These are phyloP conservation scores for Neodon shergylaensis DNA, from an alignment of 2,113 vertebrate genomes.

Conservation along the genomic window DNA sequence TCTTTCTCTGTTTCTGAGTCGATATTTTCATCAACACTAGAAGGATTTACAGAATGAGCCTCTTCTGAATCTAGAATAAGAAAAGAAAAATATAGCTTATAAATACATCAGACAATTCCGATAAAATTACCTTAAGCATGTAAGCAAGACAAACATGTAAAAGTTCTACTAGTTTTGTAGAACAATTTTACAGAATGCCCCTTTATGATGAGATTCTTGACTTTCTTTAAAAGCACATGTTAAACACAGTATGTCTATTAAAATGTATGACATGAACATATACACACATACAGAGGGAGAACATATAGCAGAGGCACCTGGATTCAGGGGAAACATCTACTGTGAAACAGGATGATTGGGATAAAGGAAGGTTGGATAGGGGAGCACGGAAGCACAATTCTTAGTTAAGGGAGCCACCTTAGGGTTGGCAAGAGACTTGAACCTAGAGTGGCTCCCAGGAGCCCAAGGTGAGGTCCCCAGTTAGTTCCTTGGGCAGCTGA, in stretches of 20 bases:
- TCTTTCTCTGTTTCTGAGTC: conserved; percentile 98
- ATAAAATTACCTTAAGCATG: conserved; percentile 25
- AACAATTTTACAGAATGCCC: conserved; percentile 21
- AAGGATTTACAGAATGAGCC: conserved; percentile 94
- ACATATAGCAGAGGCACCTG: not conserved
- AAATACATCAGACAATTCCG: conserved; percentile 40
- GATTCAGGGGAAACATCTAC: not conserved
- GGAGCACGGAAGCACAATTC: too few species aligned
- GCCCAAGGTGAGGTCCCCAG: too few species aligned
- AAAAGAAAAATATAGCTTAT: conserved; percentile 74
- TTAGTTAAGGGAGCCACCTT: too few species aligned
- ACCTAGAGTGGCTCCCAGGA: too few species aligned
- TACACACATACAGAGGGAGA: not conserved
- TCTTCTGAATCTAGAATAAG: conserved; percentile 94
- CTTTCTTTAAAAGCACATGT: conserved; percentile 2
- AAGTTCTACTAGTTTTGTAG: not conserved
- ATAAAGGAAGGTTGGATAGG: too few species aligned
- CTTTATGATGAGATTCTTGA: not conserved
- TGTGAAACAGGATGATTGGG: too few species aligned
- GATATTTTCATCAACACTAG: conserved; percentile 95
- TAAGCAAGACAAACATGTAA: not conserved
- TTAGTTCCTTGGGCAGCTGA: too few species aligned
- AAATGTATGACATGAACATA: not conserved
- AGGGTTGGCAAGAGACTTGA: too few species aligned
- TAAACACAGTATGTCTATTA: conserved; percentile 6